Evolutionary conservation across 2,888 invertebrate species (phyloP).

Genomic region (Halocaridina rubra): DNA sequence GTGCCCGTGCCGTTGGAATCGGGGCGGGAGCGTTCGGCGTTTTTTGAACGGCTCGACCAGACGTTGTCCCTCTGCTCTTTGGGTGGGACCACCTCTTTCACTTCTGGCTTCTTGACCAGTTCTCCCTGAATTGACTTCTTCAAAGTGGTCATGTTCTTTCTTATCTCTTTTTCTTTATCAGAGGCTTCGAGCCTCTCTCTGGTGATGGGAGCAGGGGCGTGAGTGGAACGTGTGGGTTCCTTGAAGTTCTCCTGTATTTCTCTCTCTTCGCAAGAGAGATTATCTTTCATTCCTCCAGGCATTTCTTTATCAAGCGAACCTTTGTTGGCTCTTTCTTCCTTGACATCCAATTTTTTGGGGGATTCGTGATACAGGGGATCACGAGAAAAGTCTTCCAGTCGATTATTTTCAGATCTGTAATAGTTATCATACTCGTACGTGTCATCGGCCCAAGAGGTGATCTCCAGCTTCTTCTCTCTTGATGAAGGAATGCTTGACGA

Average conservation of each 20-base stretch:
- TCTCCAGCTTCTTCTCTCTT: constrained; percentile 56
- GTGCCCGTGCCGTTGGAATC: constrained; percentile 60
- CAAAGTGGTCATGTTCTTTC: constrained; percentile 63
- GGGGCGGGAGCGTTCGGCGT: constrained; percentile 64
- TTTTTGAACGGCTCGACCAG: constrained; percentile 62
- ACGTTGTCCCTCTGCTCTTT: constrained; percentile 52
- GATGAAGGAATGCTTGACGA: constrained; percentile 1
- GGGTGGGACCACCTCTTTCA: constrained; percentile 34
- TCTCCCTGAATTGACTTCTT: constrained; percentile 52
- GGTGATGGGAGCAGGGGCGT: constrained; percentile 74
- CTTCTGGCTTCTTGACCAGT: constrained; percentile 29
- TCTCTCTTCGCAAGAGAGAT: constrained; percentile 8
- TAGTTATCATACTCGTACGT: constrained; percentile 58
- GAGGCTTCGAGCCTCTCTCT: constrained; percentile 74
- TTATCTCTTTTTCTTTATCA: constrained; percentile 63
- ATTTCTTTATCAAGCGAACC: constrained; percentile 3
- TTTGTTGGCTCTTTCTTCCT: constrained; percentile 23
- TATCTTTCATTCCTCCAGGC: background rate
- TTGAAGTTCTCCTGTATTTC: constrained; percentile 22
- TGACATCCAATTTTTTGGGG: constrained; percentile 29
- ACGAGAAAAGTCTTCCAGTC: constrained; percentile 18
- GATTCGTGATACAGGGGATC: constrained; percentile 22
- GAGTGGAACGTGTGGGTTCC: constrained; percentile 25
- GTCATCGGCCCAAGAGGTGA: constrained; percentile 59
- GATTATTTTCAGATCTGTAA: constrained; percentile 17